Percentiles rank a stretch among this genome's conserved stretches.
Conservation (phyloP, 2,888 invertebrate genomes). For the Aphelenchoides bicaudatus region DNA sequence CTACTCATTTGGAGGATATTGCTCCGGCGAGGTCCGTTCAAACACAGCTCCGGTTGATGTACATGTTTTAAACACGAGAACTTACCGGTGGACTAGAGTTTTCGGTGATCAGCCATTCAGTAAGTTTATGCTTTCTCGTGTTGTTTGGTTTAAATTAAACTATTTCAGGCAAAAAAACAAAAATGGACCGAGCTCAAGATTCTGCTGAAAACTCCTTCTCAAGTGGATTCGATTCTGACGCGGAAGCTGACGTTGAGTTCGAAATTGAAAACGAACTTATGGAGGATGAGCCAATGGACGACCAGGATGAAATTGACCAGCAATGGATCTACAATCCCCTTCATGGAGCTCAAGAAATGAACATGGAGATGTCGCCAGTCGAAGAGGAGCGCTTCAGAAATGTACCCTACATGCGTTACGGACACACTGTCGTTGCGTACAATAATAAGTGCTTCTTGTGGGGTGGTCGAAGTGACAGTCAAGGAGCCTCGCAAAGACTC, state of each 20-base stretch:
- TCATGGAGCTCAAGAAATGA: too few relatives aligned
- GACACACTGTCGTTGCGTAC: conserved; percentile 82
- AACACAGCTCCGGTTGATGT: conserved; percentile 72
- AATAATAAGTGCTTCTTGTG: conserved; percentile 76
- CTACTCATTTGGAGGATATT: conserved; percentile 87
- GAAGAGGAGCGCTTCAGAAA: background rate
- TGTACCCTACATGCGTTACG: conserved; percentile 68
- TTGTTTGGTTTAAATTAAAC: too few relatives aligned
- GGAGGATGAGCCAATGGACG: conserved; percentile 11
- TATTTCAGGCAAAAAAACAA: too few relatives aligned
- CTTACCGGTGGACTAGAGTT: conserved; percentile 37
- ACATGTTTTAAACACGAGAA: conserved; percentile 75
- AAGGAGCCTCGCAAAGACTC: conserved; percentile 73
- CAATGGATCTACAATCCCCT: conserved; percentile 22
- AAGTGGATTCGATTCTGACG: conserved; percentile 11
- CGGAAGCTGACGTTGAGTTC: conserved; percentile 18
- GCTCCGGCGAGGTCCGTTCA: conserved; percentile 75
- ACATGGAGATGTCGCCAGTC: background rate
- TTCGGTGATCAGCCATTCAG: conserved; percentile 11
- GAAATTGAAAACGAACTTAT: conserved; percentile 16
- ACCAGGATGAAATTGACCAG: conserved; percentile 14
- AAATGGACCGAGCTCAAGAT: background rate
- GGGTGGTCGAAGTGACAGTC: conserved; percentile 83
- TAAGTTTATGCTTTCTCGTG: too few relatives aligned
- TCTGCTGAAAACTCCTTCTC: background rate